phyloP scores from a whole-genome alignment of 2,113 vertebrate genomes.

The Empidonax alnorum region DNA sequence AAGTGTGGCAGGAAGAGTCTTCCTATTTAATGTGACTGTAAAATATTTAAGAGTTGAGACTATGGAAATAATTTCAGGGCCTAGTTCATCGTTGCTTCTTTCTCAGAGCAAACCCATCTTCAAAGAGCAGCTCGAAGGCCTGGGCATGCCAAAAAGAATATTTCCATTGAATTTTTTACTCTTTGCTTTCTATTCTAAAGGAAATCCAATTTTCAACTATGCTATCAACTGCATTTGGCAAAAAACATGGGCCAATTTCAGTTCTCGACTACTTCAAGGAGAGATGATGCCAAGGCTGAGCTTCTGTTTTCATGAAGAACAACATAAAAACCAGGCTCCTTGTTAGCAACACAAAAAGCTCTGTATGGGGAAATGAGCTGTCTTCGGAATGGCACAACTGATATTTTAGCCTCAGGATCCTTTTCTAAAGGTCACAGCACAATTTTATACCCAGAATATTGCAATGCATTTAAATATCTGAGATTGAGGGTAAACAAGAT shows the following conservation, averaged over 20 bases:
- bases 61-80: neutral
- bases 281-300: conserved; percentile 1
- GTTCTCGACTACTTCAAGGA: conserved; percentile 14
- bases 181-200: conserved; percentile 15
- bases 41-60: conserved; percentile 28
- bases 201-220: conserved; percentile 30
- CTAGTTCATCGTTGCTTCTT: neutral
- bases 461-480: conserved; percentile 1
- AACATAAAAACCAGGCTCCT: conserved; percentile 16
- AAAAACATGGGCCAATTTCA: conserved; percentile 20
- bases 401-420: conserved; percentile 42
- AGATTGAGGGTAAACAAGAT: neutral
- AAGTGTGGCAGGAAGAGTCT: neutral
- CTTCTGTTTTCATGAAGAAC: conserved; percentile 5
- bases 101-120: neutral
- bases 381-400: conserved; percentile 10
- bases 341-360: conserved; percentile 35
- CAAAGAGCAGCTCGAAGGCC: neutral
- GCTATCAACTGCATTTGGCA: neutral
- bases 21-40: neutral
- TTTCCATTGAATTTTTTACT: conserved; percentile 27
- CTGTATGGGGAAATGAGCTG: conserved; percentile 18
- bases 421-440: conserved; percentile 36
- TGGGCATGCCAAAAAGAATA: neutral
- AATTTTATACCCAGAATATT: conserved; percentile 21